A percentile compares a stretch with the other conserved stretches of the same genome.
Conservation (phyloP, 2,888 invertebrate genomes). For the Troides aeacus region DNA sequence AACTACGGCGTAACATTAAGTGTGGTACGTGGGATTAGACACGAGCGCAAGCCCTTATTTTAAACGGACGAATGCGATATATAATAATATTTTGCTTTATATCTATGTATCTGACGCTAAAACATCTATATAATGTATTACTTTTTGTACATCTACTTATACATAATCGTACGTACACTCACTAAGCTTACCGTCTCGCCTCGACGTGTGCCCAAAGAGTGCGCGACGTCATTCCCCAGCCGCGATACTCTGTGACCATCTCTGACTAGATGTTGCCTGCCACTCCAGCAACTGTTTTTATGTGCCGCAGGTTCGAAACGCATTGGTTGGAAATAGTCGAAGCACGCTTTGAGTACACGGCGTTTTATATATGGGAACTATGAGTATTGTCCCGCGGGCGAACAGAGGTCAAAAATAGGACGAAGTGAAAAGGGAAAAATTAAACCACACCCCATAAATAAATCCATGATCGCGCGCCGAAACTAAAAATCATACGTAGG, state of each 20-base stretch:
- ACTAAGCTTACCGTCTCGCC: slow-evolving; percentile 74
- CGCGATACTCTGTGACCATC: slow-evolving; percentile 4
- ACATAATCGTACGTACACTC: slow-evolving; percentile 78
- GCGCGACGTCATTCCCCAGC: slow-evolving; percentile 38
- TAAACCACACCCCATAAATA: slow-evolving; percentile 33
- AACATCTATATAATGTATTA: slow-evolving; percentile 81
- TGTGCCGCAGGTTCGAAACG: slow-evolving; percentile 21
- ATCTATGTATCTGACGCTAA: slow-evolving; percentile 80
- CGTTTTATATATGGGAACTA: slow-evolving; percentile 57
- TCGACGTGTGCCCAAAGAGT: slow-evolving; percentile 68
- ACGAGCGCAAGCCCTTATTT: slow-evolving; percentile 79
- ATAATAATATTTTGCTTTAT: slow-evolving; percentile 79
- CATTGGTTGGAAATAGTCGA: slow-evolving; percentile 43
- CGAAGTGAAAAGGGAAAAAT: slow-evolving; percentile 33
- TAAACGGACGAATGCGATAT: slow-evolving; percentile 81
- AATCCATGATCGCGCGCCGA: slow-evolving; percentile 28
- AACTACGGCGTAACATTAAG: slow-evolving; percentile 79
- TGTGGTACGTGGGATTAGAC: slow-evolving; percentile 78
- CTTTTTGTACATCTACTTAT: slow-evolving; percentile 81
- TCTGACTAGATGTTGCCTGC: slow-evolving; percentile 33
- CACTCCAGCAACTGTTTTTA: slow-evolving; percentile 26
- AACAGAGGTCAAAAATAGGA: slow-evolving; percentile 44
- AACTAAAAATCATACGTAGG: slow-evolving; percentile 31
- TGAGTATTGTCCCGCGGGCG: slow-evolving; percentile 74
- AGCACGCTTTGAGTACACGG: slow-evolving; percentile 71